Percentiles rank a stretch among this genome's conserved stretches.
phyloP scores from a whole-genome alignment of 2,113 vertebrate species.

The Mastomys coucha region DNA sequence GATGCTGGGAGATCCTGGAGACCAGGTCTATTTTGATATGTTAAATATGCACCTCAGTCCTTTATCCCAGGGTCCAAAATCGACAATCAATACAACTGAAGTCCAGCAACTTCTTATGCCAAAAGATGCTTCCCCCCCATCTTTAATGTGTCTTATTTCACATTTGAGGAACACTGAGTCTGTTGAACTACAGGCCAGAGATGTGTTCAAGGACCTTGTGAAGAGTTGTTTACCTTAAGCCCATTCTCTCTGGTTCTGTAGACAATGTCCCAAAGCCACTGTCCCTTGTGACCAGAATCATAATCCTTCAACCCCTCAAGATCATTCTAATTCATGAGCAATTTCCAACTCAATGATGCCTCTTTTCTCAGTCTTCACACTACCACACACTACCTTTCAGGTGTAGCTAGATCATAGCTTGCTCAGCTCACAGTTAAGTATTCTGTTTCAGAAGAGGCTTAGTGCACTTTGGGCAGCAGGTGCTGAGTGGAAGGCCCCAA shows the following conservation, averaged over 20 bases:
- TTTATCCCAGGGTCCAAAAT: too few relatives aligned
- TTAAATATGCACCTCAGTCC: too few relatives aligned
- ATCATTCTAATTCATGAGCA: constrained; percentile 6
- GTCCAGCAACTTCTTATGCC: background rate
- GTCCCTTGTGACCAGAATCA: constrained; percentile 19
- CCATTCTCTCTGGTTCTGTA: constrained; percentile 22
- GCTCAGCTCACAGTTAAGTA: background rate
- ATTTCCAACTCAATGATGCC: constrained; percentile 11
- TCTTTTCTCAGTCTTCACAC: constrained; percentile 37
- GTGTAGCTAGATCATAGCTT: background rate
- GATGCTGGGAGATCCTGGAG: too few relatives aligned
- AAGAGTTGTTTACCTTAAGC: constrained; percentile 5
- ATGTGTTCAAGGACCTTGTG: background rate
- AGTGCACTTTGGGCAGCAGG: background rate
- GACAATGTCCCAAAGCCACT: background rate
- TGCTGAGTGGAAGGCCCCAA: background rate
- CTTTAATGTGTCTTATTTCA: constrained; percentile 32
- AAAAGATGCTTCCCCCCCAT: constrained; percentile 1
- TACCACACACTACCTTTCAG: background rate
- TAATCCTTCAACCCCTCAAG: constrained; percentile 9
- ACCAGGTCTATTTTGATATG: too few relatives aligned
- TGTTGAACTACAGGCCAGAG: constrained; percentile 45
- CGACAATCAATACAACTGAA: constrained; percentile 30
- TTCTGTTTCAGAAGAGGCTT: background rate
- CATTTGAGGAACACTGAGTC: background rate